A percentile compares a stretch with the other conserved stretches of the same genome.
These are phyloP conservation scores for Pipra filicauda DNA, from an alignment of 2,113 vertebrate genomes.

Conservation along the genomic window DNA sequence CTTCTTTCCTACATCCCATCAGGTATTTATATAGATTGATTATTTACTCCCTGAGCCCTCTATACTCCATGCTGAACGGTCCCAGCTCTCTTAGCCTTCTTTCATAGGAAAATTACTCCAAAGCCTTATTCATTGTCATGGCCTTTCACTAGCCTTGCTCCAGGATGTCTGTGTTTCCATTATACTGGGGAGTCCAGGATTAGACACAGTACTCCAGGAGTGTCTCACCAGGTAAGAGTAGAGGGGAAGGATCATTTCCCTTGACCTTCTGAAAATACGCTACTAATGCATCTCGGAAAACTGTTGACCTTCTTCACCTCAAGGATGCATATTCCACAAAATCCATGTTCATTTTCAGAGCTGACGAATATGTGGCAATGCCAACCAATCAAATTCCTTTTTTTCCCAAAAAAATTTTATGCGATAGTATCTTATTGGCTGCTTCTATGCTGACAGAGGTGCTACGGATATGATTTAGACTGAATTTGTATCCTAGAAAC, in stretches of 20 bases:
- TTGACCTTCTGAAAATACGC: neutral
- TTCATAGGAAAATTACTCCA: neutral
- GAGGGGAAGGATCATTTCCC: neutral
- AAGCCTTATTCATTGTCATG: neutral
- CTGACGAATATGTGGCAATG: neutral
- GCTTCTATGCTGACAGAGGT: neutral
- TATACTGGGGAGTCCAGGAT: neutral
- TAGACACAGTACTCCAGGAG: neutral
- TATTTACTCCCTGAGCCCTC: neutral
- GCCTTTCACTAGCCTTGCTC: neutral
- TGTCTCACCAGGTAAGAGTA: neutral
- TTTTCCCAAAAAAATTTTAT: fast-evolving
- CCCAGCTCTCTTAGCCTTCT: neutral
- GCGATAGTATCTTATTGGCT: neutral
- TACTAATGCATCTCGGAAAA: neutral
- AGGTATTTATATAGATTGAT: neutral
- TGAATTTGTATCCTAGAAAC: neutral
- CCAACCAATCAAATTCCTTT: neutral
- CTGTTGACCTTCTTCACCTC: neutral
- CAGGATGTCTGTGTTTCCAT: neutral
- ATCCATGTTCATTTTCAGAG: neutral
- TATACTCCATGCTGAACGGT: neutral
- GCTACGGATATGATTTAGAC: neutral
- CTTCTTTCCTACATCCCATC: neutral
- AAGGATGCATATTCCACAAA: neutral